Conservation (phyloP, 2,113 vertebrate genomes). For the Podarcis muralis region DNA sequence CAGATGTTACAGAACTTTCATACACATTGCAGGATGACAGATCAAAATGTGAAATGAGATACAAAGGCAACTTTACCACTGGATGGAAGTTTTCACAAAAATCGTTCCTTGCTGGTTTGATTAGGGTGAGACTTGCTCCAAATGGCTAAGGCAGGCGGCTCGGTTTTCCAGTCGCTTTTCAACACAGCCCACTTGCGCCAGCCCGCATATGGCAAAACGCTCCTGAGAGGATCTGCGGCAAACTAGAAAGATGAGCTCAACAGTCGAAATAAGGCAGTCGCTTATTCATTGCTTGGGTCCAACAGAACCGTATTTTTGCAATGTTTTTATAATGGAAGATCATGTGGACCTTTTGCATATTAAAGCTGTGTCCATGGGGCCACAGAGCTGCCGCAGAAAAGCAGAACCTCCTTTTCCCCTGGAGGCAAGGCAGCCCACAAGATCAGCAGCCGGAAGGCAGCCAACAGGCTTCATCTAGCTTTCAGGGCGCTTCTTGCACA, state of each 20-base stretch:
- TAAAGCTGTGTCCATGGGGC: constrained; percentile 56
- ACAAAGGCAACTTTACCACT: constrained; percentile 34
- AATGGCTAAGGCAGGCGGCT: not conserved
- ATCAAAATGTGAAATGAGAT: not conserved
- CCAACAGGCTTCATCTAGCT: not conserved
- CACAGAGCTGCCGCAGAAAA: constrained; percentile 11
- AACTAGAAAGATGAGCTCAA: accelerated
- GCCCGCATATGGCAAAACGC: not conserved
- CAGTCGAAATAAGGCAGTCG: constrained; percentile 58
- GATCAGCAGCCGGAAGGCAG: not conserved
- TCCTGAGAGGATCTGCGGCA: not conserved
- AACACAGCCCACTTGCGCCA: not conserved
- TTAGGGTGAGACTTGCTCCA: constrained; percentile 3
- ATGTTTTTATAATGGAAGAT: not conserved
- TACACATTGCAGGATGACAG: constrained; percentile 38
- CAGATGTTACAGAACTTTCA: constrained; percentile 39
- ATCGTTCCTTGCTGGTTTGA: constrained; percentile 33
- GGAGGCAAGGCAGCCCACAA: accelerated
- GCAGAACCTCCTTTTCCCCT: not conserved
- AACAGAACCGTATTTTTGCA: accelerated
- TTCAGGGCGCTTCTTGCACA: not conserved
- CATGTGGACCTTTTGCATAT: not conserved
- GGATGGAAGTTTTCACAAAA: constrained; percentile 40
- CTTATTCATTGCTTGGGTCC: not conserved
- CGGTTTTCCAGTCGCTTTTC: accelerated